phyloP scores from a whole-genome alignment of 1,140 invertebrate species.

The Heliconius himera region DNA sequence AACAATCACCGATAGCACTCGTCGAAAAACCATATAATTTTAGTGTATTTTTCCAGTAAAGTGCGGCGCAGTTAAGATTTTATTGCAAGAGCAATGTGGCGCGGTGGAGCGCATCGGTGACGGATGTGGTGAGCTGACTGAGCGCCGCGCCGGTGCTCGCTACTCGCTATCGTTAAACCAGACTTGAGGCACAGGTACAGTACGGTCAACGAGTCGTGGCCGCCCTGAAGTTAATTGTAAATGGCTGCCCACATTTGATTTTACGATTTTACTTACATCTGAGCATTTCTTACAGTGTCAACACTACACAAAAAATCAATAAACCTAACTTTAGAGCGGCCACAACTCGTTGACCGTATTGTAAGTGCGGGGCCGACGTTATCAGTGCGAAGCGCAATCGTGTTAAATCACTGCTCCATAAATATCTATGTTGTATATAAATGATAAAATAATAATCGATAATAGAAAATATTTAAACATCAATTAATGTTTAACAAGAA shows the following conservation, averaged over 20 bases:
- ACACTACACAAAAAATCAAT: too few relatives aligned
- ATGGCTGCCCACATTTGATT: too few relatives aligned
- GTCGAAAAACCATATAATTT: constrained; percentile 56
- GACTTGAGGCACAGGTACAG: not conserved
- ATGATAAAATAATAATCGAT: not conserved
- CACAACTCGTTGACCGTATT: too few relatives aligned
- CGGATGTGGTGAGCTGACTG: constrained; percentile 48
- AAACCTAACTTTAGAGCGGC: too few relatives aligned
- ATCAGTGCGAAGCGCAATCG: constrained; percentile 69
- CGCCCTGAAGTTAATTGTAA: too few relatives aligned
- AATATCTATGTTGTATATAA: constrained; percentile 5
- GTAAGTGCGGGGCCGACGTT: constrained; percentile 48
- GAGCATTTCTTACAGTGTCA: too few relatives aligned
- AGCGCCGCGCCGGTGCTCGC: constrained; percentile 18
- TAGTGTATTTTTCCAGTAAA: constrained; percentile 44
- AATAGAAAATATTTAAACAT: not conserved
- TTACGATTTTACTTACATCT: too few relatives aligned
- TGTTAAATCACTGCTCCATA: constrained; percentile 57
- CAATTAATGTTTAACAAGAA: not conserved
- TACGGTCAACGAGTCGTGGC: too few relatives aligned
- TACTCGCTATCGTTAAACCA: not conserved
- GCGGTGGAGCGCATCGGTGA: constrained; percentile 41
- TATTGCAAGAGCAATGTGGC: constrained; percentile 7
- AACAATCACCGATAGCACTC: constrained; percentile 68
- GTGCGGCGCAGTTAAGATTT: constrained; percentile 12